A percentile compares a stretch with the other conserved stretches of the same genome.
phyloP scores from a whole-genome alignment of 1,140 invertebrate species.

The Drosophila parabipectinata region DNA sequence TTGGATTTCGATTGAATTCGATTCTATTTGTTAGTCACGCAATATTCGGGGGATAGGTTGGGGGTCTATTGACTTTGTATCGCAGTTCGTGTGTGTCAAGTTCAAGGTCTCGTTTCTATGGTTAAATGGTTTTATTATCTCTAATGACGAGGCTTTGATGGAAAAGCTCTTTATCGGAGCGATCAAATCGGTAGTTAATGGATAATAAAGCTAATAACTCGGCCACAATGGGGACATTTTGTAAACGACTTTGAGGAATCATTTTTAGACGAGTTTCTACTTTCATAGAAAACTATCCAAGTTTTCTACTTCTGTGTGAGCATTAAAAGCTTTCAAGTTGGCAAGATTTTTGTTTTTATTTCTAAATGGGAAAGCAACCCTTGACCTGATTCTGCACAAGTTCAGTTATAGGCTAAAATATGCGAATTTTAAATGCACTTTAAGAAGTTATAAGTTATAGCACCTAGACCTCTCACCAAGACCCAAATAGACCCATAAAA shows the following conservation, averaged over 20 bases:
- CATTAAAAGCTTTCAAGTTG: conserved; percentile 25
- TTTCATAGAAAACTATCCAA: conserved; percentile 2
- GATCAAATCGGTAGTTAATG: conserved; percentile 7
- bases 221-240: conserved; percentile 7
- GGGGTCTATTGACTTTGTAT: too few relatives aligned
- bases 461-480: not conserved
- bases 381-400: conserved; percentile 32
- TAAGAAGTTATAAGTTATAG: not conserved
- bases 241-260: not conserved
- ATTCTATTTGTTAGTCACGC: conserved; percentile 56
- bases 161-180: conserved; percentile 11
- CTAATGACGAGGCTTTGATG: conserved; percentile 17
- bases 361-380: conserved; percentile 1
- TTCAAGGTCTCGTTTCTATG: conserved; percentile 49
- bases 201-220: conserved; percentile 2
- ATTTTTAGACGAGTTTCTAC: not conserved
- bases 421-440: not conserved
- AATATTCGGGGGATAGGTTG: conserved; percentile 30
- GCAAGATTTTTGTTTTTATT: not conserved
- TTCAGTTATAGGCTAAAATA: not conserved
- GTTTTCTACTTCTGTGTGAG: not conserved
- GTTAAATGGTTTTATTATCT: conserved; percentile 14
- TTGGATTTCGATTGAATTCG: conserved; percentile 20
- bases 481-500: not conserved
- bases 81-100: conserved; percentile 44